phyloP scores from a whole-genome alignment of 2,113 vertebrate species.

The Solenodon paradoxus region DNA sequence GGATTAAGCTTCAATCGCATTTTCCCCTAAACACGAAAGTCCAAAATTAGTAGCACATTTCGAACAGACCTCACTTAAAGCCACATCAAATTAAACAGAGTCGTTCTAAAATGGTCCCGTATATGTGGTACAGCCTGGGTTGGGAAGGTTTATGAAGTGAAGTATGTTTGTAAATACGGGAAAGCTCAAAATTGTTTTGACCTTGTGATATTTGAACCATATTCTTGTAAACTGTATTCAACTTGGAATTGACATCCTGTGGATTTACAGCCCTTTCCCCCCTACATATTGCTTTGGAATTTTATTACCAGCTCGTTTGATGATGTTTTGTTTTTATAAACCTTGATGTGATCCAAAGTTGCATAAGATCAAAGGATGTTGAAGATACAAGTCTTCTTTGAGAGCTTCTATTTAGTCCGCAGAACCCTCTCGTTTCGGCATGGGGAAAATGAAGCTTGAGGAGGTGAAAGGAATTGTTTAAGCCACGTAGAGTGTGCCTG shows the following conservation, averaged over 20 bases:
- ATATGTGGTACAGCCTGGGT: background rate
- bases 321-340: conserved; percentile 47
- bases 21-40: conserved; percentile 74
- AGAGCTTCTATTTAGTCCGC: background rate
- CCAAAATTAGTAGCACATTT: conserved; percentile 77
- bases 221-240: conserved; percentile 62
- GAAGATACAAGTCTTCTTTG: background rate
- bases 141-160: conserved; percentile 49
- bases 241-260: conserved; percentile 56
- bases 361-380: conserved; percentile 29
- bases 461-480: background rate
- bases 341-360: conserved; percentile 40
- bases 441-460: background rate
- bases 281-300: conserved; percentile 34
- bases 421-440: background rate
- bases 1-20: conserved; percentile 78
- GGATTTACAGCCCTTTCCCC: background rate
- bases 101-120: conserved; percentile 60
- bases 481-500: background rate
- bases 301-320: conserved; percentile 44
- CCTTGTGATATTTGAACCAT: conserved; percentile 72
- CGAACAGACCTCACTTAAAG: conserved; percentile 69
- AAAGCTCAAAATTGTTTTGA: conserved; percentile 60
- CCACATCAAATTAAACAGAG: conserved; percentile 74
- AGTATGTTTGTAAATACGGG: conserved; percentile 71